Evolutionary conservation across 2,888 invertebrate genomes (phyloP), one percentile per base, ranked within the genome.

Genomic region (Chelonus formosanus): DNA sequence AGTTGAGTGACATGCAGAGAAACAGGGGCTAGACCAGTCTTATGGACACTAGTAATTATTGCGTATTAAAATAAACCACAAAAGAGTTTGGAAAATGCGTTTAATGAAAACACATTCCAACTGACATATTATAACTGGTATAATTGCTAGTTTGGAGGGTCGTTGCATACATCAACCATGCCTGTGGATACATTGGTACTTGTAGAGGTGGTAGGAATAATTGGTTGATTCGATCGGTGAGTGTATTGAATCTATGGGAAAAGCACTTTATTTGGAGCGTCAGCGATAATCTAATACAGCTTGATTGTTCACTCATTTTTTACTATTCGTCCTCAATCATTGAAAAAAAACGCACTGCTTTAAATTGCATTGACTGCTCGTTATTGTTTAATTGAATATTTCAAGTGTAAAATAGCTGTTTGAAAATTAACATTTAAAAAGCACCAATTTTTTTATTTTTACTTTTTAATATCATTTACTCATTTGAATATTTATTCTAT

Each of bases 81-180:
- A 47, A 36, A 6, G 34, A 31, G 63, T 36, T 69, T 68, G 71
- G 74, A 75, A 78, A 78, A 77, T 78, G 76, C 76, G 72, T 76
- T 79, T 79, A 80, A 80, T 80, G 75, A 70, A 74, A 76, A 76
- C 76, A 76, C 75, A 75, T 74, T 71, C 35, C 69, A 67, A 68
- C 69, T 66, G 68, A 66, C 55, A 65, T 71, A 47, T 36, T 58
- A 36, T 47, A 32, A 4, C 3, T 3, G 43, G 10, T 5, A 6
- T 43, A 32, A 47, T 45, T 40, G 7, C 32, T 31, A 10, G 48
- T 48, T 48, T 48, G 20, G 45, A 44, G 53, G 20, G 20, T 40
- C 40, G 6, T 40, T 40, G 40, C 6, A 40, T 40, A 40, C 6
- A 40, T 40, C 6, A 40, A 40, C 4, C 40, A 40, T 5, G 6